These are phyloP conservation scores for Nestor notabilis DNA, from an alignment of 2,113 vertebrate species.

Conservation along the genomic window DNA sequence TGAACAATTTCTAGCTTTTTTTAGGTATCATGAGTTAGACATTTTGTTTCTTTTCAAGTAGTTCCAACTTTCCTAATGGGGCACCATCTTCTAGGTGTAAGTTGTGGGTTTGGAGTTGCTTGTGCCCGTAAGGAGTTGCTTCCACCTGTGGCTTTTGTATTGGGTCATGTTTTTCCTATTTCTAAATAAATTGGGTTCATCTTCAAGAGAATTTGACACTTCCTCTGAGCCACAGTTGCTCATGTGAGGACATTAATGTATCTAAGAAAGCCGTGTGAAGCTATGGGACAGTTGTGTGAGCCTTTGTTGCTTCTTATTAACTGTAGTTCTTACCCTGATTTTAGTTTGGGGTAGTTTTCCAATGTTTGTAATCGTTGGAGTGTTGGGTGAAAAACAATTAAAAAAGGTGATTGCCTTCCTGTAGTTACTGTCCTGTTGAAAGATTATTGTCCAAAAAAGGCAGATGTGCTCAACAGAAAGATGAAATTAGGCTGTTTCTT, in stretches of 20 bases:
- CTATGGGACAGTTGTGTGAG: neutral
- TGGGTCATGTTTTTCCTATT: neutral
- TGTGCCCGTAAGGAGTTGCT: neutral
- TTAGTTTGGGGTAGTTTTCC: neutral
- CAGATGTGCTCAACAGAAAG: neutral
- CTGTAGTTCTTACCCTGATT: neutral
- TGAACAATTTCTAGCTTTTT: neutral
- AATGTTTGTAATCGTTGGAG: neutral
- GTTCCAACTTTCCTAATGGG: neutral
- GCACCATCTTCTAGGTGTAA: neutral
- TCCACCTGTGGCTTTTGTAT: neutral
- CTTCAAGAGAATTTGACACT: neutral
- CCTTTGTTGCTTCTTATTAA: neutral
- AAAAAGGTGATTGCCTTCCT: neutral
- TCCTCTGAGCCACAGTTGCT: neutral
- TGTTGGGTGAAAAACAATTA: neutral
- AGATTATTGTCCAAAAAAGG: neutral
- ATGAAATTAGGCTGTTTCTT: neutral
- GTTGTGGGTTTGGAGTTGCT: neutral
- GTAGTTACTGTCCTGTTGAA: neutral
- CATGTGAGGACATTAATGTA: neutral
- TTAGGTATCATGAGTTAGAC: neutral
- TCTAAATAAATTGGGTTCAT: neutral
- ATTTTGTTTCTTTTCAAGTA: neutral
- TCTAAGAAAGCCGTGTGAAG: neutral